Conservation (phyloP, 2,113 vertebrate genomes). For the Mobula hypostoma region DNA sequence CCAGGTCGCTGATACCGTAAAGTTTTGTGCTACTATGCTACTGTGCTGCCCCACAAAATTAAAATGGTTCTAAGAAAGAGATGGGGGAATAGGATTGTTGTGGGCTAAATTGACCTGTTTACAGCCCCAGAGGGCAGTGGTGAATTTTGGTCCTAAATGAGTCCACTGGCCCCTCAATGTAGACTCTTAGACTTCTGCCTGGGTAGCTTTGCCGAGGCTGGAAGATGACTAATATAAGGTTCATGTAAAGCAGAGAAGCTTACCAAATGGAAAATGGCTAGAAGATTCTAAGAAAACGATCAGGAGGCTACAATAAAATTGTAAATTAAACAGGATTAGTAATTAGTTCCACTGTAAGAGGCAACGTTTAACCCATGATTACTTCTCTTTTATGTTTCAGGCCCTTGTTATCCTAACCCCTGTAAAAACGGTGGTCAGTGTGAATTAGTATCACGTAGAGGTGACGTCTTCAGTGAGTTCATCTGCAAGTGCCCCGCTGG, state of each 20-base stretch:
- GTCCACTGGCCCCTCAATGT: neutral
- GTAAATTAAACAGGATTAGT: neutral
- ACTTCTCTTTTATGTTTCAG: conserved; percentile 49
- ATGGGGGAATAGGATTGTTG: neutral
- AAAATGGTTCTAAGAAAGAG: neutral
- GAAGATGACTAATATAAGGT: neutral
- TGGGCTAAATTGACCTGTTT: neutral
- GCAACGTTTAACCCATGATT: no score
- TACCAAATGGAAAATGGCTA: neutral
- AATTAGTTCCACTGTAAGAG: neutral
- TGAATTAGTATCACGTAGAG: conserved; percentile 60
- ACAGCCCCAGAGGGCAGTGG: neutral
- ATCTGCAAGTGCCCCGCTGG: conserved; percentile 73
- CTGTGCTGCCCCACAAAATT: no score
- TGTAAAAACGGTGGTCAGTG: conserved; percentile 74
- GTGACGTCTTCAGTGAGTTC: conserved; percentile 78
- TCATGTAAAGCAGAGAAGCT: neutral
- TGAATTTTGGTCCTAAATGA: neutral
- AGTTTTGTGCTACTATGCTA: no score
- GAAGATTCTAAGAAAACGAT: neutral
- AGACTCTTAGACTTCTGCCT: neutral
- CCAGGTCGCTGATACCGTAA: no score
- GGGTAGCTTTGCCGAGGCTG: neutral
- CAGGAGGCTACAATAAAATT: neutral
- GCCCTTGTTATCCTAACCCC: conserved; percentile 80